Evolutionary conservation across 2,113 vertebrate species (phyloP).

Genomic region (Muntiacus muntjak): DNA sequence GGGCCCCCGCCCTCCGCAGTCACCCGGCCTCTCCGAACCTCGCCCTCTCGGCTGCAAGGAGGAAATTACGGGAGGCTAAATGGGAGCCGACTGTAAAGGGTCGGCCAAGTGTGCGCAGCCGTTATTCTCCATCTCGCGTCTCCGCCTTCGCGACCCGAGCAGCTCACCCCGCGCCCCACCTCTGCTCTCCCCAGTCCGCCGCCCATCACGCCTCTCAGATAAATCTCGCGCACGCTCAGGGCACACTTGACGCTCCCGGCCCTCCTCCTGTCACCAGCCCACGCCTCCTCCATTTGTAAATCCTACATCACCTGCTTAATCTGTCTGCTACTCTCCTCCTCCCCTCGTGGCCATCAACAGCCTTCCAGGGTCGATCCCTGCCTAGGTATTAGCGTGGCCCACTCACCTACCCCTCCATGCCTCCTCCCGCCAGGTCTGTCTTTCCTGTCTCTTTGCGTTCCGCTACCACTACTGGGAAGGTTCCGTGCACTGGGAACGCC

Average conservation of each 20-base stretch:
- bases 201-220: neutral
- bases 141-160: neutral
- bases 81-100: neutral
- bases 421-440: neutral
- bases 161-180: neutral
- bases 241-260: neutral
- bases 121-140: neutral
- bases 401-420: neutral
- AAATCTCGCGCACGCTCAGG: neutral
- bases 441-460: neutral
- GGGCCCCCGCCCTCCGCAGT: neutral
- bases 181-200: neutral
- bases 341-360: neutral
- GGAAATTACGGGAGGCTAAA: neutral
- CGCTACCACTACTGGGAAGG: neutral
- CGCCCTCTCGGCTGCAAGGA: neutral
- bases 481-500: neutral
- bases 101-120: neutral
- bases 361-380: neutral
- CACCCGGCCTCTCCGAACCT: neutral
- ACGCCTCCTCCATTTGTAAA: constrained; percentile 1
- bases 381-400: neutral
- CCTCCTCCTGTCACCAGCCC: constrained; percentile 43
- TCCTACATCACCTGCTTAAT: constrained; percentile 18
- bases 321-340: neutral